These are phyloP conservation scores for Macropodus opercularis DNA, from an alignment of 2,797 vertebrate genomes.

Conservation along the genomic window DNA sequence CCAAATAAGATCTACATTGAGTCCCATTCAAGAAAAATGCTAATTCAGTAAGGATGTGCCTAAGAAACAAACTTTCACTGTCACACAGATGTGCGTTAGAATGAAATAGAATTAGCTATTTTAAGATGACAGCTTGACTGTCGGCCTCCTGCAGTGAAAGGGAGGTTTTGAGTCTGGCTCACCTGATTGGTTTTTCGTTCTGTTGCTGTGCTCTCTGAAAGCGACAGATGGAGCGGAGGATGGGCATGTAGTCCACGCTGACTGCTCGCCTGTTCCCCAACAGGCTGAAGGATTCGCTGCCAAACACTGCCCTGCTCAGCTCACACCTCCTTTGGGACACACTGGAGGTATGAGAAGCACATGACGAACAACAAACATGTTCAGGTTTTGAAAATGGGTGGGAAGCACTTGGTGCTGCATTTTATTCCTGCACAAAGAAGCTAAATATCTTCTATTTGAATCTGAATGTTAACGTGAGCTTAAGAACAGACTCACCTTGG, in stretches of 20 bases:
- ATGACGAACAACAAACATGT: not conserved
- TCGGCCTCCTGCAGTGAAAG: not conserved
- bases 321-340: constrained; percentile 75
- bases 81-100: not conserved
- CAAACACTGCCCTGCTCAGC: constrained; percentile 79
- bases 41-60: not conserved
- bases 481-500: constrained; percentile 73
- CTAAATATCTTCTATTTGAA: not conserved
- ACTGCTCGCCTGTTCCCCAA: constrained; percentile 84
- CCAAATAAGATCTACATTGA: not conserved
- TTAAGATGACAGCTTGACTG: not conserved
- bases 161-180: not conserved
- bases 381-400: not conserved
- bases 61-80: not conserved
- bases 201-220: constrained; percentile 80
- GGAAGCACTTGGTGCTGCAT: not conserved
- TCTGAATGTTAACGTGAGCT: not conserved
- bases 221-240: constrained; percentile 87
- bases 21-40: not conserved
- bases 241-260: constrained; percentile 86
- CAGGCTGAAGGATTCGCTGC: constrained; percentile 74
- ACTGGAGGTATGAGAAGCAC: constrained; percentile 41
- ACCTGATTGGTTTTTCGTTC: constrained; percentile 84
- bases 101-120: not conserved
- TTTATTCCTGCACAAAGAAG: not conserved